Evolutionary conservation across 2,113 vertebrate species (phyloP).

Genomic region (Chloebia gouldiae): DNA sequence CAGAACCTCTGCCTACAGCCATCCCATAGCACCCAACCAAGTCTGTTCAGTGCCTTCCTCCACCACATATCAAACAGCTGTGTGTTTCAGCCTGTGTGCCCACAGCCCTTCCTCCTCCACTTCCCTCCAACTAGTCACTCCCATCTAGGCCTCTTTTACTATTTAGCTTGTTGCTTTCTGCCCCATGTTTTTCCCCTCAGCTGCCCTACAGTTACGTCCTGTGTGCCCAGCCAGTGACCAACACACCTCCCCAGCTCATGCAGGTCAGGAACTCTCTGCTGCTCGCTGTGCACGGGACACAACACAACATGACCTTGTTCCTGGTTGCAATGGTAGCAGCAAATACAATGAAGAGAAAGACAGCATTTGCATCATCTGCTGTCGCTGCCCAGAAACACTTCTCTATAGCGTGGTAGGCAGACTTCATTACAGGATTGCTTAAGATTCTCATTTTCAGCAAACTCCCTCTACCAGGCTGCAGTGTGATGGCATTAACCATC

Average conservation of each 20-base stretch:
- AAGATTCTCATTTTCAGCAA: not conserved
- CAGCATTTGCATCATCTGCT: not conserved
- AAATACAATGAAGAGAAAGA: not conserved
- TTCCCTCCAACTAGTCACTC: not conserved
- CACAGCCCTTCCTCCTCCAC: not conserved
- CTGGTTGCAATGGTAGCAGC: not conserved
- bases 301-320: not conserved
- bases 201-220: not conserved
- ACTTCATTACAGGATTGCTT: not conserved
- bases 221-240: not conserved
- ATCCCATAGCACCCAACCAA: not conserved
- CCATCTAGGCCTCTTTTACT: not conserved
- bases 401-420: not conserved
- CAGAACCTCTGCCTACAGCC: not conserved
- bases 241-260: not conserved
- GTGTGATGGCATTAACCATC: not conserved
- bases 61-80: not conserved
- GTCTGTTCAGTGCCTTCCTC: not conserved
- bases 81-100: rapidly evolving
- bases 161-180: not conserved
- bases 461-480: not conserved
- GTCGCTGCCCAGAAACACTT: not conserved
- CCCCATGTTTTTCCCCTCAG: not conserved
- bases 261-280: not conserved
- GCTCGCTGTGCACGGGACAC: not conserved